phyloP scores from a whole-genome alignment of 2,888 invertebrate genomes.

The Barypeithes pellucidus region DNA sequence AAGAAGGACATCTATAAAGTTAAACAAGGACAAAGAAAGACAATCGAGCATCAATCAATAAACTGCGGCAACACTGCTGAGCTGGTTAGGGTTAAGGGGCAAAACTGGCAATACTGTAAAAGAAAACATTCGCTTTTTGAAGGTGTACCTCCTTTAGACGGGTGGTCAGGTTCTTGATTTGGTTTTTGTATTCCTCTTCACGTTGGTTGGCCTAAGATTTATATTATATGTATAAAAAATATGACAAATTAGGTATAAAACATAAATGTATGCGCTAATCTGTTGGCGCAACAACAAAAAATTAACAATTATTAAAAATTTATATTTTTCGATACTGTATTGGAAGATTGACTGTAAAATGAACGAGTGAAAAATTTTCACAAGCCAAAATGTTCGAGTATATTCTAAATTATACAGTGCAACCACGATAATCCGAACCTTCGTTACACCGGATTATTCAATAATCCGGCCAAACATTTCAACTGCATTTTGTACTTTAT shows the following conservation, averaged over 20 bases:
- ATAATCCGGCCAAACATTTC: no score
- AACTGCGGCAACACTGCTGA: slow-evolving; percentile 37
- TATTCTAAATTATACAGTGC: no score
- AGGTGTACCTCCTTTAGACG: slow-evolving; percentile 97
- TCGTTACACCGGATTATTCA: no score
- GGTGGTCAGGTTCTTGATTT: slow-evolving; percentile 98
- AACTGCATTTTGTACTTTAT: no score
- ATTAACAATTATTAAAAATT: no score
- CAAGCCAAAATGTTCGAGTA: no score
- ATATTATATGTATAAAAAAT: slow-evolving; percentile 41
- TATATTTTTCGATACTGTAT: no score
- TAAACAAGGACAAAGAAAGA: slow-evolving; percentile 48
- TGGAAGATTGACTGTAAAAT: no score
- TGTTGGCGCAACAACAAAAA: no score
- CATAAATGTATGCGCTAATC: slow-evolving; percentile 23
- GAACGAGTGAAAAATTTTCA: no score
- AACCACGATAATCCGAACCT: no score
- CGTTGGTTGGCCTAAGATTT: slow-evolving; percentile 94
- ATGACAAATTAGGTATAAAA: not conserved
- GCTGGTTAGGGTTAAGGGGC: slow-evolving; percentile 42
- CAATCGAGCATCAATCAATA: slow-evolving; percentile 44
- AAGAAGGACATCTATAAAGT: slow-evolving; percentile 40
- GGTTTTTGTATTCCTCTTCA: slow-evolving; percentile 99
- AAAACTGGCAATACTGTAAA: slow-evolving; percentile 51
- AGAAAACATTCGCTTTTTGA: slow-evolving; percentile 28